phyloP scores from a whole-genome alignment of 2,797 vertebrate species.

The Falco concolor region DNA sequence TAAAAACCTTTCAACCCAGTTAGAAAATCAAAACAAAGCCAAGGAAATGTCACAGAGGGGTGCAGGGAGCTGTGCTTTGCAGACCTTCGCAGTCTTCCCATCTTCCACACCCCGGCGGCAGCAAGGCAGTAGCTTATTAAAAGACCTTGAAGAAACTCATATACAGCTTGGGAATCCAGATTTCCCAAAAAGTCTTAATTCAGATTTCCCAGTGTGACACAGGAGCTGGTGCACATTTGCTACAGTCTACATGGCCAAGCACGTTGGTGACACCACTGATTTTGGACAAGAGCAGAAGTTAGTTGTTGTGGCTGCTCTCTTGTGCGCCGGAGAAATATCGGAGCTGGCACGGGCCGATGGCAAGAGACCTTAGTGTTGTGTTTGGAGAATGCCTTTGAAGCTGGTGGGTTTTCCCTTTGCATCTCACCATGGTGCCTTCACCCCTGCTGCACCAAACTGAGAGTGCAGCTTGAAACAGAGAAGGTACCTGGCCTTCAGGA shows the following conservation, averaged over 20 bases:
- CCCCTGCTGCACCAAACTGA: background rate
- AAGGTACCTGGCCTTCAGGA: background rate
- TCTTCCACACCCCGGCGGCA: too few species aligned
- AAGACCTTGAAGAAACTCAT: background rate
- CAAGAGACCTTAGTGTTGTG: background rate
- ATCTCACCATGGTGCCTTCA: background rate
- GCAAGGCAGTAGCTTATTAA: background rate
- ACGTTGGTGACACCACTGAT: rapidly evolving
- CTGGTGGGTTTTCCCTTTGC: background rate
- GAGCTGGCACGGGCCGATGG: rapidly evolving
- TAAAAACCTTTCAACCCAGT: background rate
- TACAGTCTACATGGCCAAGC: background rate
- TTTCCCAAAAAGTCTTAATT: background rate
- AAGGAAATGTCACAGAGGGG: rapidly evolving
- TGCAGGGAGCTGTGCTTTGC: background rate
- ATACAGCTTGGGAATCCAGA: background rate
- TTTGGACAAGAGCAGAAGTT: background rate
- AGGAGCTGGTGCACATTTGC: background rate
- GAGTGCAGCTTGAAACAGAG: background rate
- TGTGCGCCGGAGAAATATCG: background rate
- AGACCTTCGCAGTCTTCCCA: background rate
- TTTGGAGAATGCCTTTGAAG: background rate
- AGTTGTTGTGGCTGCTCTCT: background rate
- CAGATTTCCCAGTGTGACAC: background rate
- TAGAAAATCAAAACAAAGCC: background rate